These are phyloP conservation scores for Taeniopygia guttata DNA, from an alignment of 2,797 vertebrate species.

Conservation along the genomic window DNA sequence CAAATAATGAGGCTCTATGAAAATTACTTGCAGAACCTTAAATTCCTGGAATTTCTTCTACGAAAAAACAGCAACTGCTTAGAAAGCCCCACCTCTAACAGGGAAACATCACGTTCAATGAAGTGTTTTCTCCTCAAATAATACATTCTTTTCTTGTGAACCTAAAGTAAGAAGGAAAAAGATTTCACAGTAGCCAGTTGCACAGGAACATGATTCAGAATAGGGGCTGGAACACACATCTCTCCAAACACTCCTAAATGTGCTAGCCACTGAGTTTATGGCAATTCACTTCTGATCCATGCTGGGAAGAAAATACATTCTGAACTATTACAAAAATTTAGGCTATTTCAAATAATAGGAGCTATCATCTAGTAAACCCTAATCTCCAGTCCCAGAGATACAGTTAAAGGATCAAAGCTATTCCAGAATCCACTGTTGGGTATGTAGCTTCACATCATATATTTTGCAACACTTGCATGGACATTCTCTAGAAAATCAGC, in stretches of 20 bases:
- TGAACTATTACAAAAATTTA: constrained; percentile 15
- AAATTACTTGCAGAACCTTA: background rate
- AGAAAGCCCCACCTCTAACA: background rate
- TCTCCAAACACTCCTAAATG: background rate
- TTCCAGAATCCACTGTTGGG: background rate
- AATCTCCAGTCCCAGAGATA: background rate
- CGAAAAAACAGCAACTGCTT: background rate
- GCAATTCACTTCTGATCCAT: background rate
- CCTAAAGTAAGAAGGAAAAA: background rate
- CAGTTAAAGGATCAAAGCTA: background rate
- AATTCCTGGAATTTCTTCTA: background rate
- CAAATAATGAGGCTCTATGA: background rate
- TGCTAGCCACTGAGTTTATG: background rate
- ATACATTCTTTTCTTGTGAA: background rate
- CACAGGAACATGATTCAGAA: background rate
- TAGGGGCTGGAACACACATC: background rate
- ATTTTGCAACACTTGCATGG: background rate
- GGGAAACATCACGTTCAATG: background rate
- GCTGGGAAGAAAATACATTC: constrained; percentile 25
- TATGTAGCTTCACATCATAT: background rate
- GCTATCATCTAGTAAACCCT: background rate
- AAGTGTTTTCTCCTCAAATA: background rate
- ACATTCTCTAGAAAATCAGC: constrained; percentile 8
- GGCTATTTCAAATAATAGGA: constrained; percentile 22
- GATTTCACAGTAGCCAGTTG: background rate